phyloP scores from a whole-genome alignment of 2,113 vertebrate genomes.

The Anoura caudifer region DNA sequence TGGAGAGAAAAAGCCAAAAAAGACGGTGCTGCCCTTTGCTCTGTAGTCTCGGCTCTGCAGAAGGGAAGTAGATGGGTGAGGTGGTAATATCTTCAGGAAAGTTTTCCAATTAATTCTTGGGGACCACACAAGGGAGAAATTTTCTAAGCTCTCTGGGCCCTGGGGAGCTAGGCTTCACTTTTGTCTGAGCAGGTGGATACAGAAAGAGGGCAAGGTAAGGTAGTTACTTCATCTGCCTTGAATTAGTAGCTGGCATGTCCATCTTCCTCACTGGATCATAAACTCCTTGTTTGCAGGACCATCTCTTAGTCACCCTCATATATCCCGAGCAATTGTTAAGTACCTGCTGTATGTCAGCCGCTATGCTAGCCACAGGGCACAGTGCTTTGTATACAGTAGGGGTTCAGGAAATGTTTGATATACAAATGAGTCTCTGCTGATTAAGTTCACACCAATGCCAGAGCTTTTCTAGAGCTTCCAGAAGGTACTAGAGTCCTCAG shows the following conservation, averaged over 20 bases:
- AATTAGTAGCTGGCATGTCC: neutral
- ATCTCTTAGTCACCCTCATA: neutral
- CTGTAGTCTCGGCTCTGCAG: rapidly evolving
- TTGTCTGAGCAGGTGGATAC: neutral
- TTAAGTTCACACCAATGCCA: neutral
- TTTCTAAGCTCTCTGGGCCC: neutral
- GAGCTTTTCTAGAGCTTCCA: neutral
- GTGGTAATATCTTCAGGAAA: neutral
- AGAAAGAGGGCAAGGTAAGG: neutral
- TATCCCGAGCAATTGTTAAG: neutral
- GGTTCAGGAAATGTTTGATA: neutral
- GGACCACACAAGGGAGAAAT: neutral
- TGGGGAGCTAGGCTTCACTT: neutral
- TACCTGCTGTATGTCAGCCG: neutral
- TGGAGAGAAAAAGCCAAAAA: neutral
- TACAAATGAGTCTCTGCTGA: neutral
- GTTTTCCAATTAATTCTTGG: neutral
- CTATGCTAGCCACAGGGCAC: neutral
- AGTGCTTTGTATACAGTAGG: neutral
- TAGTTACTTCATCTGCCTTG: neutral
- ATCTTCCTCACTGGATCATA: neutral
- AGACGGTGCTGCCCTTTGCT: rapidly evolving
- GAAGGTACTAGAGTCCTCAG: neutral
- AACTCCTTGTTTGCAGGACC: neutral
- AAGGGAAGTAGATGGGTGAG: neutral